Evolutionary conservation across 2,113 vertebrate genomes (phyloP), one percentile per base, ranked within the genome.

Genomic region (Kryptolebias marmoratus): DNA sequence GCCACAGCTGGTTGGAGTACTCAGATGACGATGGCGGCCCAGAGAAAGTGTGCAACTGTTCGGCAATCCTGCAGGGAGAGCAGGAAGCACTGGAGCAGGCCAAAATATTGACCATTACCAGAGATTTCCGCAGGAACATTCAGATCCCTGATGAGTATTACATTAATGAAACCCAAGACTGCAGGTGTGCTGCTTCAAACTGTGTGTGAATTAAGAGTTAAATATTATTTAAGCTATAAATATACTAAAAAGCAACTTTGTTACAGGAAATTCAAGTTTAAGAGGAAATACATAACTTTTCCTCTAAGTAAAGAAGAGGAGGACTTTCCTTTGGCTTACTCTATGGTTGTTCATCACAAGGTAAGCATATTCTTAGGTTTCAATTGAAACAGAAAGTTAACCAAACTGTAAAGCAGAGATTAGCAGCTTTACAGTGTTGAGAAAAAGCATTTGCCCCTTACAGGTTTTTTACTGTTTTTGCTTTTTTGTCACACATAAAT

Each of bases 341-440:
- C 97, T 0, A 92, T 98, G 42, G 95, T 98, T 45, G 91, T 96
- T 70, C 95, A 98, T 86, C 95, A 98, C 73, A 97, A 96, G 92
- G 84, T 91, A 76, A 28, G 55, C 2, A 31, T 13, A 54, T 45
- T 71, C 10, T 49, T 13, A 58, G 15, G 1, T 11, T 0, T n/a
- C 11, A 16, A 62, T 18, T 28, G 10, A 53, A 53, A 27, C 10
- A 22, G 18, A 53, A 42, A 42, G 5, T 42, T 22, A 22, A 22
- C 3, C 39, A 42, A 10, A 6, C 39, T 42, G 32, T 4, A 42
- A 5, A 42, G 39, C 39, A 10, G 39, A 10, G 9, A 42, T 42
- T 22, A 22, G 22, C 22, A 22, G 22, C 22, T 22, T 22, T 22
- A 22, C 22, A 22, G 22, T 22, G 22, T 22, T 22, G 22, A 22